Conservation (phyloP, 1,140 invertebrate genomes). For the Lepidurus arcticus region DNA sequence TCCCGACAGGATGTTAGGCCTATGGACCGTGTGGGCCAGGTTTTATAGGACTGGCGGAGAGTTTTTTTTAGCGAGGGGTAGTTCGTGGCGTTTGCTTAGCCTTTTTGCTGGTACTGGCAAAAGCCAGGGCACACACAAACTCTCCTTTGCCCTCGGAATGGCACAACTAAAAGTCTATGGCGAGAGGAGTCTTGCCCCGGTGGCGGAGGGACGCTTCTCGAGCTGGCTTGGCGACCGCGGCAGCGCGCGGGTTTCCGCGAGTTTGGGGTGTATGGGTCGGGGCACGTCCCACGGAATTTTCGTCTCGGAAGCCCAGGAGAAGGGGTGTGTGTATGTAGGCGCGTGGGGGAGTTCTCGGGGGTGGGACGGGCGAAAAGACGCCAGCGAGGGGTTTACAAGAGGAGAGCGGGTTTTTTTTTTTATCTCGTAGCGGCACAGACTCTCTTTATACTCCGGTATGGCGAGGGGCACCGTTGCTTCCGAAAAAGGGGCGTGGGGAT, state of each 20-base stretch:
- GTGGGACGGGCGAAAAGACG: not conserved
- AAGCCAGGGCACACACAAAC: constrained; percentile 12
- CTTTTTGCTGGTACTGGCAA: constrained; percentile 6
- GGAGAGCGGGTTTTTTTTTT: not conserved
- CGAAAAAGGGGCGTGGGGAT: constrained; percentile 5
- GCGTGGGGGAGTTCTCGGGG: not conserved
- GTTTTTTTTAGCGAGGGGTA: not conserved
- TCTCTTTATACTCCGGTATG: not conserved
- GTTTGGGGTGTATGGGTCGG: not conserved
- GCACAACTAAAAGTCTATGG: constrained; percentile 21
- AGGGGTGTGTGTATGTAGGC: not conserved
- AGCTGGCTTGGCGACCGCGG: constrained; percentile 6
- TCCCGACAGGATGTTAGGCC: not conserved
- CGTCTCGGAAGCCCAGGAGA: not conserved
- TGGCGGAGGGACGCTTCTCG: not conserved
- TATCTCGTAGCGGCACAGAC: not conserved
- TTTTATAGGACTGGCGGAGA: not conserved
- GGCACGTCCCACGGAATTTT: constrained; percentile 17
- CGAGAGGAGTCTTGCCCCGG: constrained; percentile 3
- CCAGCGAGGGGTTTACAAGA: not conserved
- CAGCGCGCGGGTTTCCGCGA: constrained; percentile 19
- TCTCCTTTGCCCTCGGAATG: constrained; percentile 20
- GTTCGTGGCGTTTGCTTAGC: not conserved
- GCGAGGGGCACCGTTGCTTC: not conserved
- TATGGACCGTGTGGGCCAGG: not conserved